phyloP scores from a whole-genome alignment of 2,888 invertebrate species.

The Leucophora obtusa region DNA sequence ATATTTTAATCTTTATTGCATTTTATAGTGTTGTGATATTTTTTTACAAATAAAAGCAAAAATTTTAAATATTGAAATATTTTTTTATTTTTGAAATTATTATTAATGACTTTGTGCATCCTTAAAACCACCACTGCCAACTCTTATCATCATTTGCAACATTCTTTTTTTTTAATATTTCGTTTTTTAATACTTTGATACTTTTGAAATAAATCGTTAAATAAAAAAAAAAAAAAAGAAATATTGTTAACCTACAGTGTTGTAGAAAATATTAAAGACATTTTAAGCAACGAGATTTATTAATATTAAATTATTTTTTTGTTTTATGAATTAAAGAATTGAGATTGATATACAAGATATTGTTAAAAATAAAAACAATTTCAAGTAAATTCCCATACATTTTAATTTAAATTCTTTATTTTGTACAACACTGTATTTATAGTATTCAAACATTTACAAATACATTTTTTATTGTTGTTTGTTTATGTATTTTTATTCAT shows the following conservation, averaged over 20 bases:
- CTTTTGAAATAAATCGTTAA: conserved; percentile 41
- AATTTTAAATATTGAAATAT: neutral
- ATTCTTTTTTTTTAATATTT: conserved; percentile 9
- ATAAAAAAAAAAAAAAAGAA: conserved; percentile 40
- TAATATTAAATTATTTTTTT: neutral
- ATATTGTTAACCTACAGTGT: neutral
- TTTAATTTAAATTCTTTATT: neutral
- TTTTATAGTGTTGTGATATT: conserved; percentile 49
- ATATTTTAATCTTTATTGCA: conserved; percentile 54
- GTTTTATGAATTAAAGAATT: no score
- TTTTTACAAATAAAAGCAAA: conserved; percentile 26
- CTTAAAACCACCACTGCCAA: conserved; percentile 21
- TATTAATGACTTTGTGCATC: conserved; percentile 40
- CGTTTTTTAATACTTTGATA: conserved; percentile 40
- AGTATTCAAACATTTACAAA: neutral
- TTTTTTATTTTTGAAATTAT: conserved; percentile 23
- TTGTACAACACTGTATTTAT: neutral
- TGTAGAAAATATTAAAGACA: neutral
- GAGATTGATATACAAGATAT: no score
- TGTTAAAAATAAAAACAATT: no score
- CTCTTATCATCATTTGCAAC: neutral
- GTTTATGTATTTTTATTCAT: neutral
- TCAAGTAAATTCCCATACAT: no score
- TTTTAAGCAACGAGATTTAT: neutral
- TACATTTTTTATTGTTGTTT: conserved; percentile 10